These are phyloP conservation scores for Forbesichthys agassizii DNA, from an alignment of 2,113 vertebrate species.

Conservation along the genomic window DNA sequence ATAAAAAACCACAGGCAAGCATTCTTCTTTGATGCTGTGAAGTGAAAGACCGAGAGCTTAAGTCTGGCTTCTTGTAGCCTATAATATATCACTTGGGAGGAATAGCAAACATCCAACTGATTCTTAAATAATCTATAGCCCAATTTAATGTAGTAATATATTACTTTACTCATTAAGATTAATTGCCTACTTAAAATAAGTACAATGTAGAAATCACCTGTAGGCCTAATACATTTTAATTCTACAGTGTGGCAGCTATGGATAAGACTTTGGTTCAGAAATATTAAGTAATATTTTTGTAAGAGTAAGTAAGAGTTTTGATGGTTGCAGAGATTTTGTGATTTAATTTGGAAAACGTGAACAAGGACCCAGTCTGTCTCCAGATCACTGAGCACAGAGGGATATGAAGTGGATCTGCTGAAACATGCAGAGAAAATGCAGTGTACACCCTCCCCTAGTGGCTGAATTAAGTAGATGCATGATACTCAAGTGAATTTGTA, in stretches of 20 bases:
- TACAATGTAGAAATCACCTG: too few relatives aligned
- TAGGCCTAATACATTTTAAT: too few relatives aligned
- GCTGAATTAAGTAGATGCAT: constrained; percentile 9
- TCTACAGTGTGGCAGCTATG: too few relatives aligned
- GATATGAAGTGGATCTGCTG: not conserved
- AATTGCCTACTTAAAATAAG: not conserved
- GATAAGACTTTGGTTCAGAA: too few relatives aligned
- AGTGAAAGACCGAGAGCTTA: constrained; percentile 49
- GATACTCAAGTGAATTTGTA: not conserved
- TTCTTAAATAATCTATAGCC: constrained; percentile 42
- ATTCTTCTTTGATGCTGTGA: constrained; percentile 61
- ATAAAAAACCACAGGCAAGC: constrained; percentile 39
- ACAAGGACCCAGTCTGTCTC: too few relatives aligned
- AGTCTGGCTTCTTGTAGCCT: constrained; percentile 52
- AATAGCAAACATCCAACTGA: constrained; percentile 43
- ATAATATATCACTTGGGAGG: constrained; percentile 51
- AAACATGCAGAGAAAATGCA: not conserved
- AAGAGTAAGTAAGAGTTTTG: too few relatives aligned
- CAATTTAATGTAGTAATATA: constrained; percentile 10
- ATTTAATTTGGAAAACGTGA: too few relatives aligned
- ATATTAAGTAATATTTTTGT: too few relatives aligned
- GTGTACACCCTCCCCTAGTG: constrained; percentile 55
- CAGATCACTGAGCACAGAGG: too few relatives aligned
- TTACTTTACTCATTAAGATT: not conserved
- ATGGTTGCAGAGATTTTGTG: too few relatives aligned